Evolutionary conservation across 2,113 vertebrate species (phyloP).

Genomic region (Ophthalmolycus amberensis): DNA sequence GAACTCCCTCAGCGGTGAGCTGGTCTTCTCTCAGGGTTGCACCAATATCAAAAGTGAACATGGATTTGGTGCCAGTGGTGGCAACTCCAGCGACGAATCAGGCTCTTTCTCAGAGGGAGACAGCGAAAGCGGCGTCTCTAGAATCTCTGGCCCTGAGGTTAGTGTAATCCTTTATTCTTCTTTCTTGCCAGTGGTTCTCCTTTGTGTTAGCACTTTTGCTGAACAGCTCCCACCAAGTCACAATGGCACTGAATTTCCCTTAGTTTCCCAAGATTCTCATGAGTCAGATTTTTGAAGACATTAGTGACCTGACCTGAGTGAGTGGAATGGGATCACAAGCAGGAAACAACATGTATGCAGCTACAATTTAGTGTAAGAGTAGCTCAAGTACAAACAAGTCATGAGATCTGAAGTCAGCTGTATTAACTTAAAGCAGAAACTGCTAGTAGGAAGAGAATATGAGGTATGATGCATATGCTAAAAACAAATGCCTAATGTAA

Average conservation of each 20-base stretch:
- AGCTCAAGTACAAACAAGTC: too few relatives aligned
- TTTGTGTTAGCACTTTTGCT: background rate
- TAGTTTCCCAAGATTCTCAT: background rate
- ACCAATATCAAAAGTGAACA: constrained; percentile 94
- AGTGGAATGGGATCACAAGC: background rate
- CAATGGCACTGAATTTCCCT: background rate
- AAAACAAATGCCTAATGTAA: background rate
- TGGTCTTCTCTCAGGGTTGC: constrained; percentile 87
- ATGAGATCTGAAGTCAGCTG: background rate
- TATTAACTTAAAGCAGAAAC: background rate
- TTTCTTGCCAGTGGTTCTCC: background rate
- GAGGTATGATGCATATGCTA: background rate
- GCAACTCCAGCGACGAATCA: constrained; percentile 96
- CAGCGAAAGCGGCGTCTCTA: constrained; percentile 92
- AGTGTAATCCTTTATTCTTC: constrained; percentile 23
- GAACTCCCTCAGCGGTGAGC: constrained; percentile 82
- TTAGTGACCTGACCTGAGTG: background rate
- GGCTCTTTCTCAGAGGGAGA: constrained; percentile 96
- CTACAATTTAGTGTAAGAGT: background rate
- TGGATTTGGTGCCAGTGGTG: constrained; percentile 86
- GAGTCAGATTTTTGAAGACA: background rate
- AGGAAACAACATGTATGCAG: background rate
- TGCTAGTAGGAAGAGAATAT: background rate
- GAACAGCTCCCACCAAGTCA: background rate
- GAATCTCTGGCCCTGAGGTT: constrained; percentile 93